Evolutionary conservation across 2,797 vertebrate genomes (phyloP).

Genomic region (Sarcophilus harrisii): DNA sequence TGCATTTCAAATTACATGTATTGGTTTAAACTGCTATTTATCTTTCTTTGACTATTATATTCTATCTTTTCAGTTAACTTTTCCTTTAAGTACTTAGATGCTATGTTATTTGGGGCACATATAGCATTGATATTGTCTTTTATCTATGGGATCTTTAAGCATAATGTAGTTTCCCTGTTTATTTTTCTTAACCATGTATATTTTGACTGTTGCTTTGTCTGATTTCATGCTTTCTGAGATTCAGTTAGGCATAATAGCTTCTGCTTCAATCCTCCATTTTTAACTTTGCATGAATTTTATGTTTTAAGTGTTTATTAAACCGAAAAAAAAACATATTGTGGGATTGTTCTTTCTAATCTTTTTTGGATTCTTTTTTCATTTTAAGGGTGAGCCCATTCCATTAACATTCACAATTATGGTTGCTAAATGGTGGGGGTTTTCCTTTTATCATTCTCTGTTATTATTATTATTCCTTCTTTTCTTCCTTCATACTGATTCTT

Average conservation of each 20-base stretch:
- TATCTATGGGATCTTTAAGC: background rate
- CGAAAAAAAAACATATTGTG: background rate
- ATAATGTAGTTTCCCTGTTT: background rate
- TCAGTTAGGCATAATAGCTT: background rate
- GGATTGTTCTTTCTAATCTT: background rate
- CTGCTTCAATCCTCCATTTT: background rate
- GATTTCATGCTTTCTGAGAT: background rate
- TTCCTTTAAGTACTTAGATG: conserved; percentile 2
- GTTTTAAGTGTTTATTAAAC: background rate
- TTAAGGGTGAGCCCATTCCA: background rate
- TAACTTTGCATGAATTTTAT: background rate
- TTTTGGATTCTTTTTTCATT: background rate
- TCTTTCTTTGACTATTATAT: background rate
- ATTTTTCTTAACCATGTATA: background rate
- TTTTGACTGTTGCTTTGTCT: background rate
- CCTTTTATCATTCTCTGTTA: background rate
- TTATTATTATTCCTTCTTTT: background rate
- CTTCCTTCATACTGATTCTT: background rate
- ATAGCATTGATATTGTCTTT: background rate
- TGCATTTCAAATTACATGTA: background rate
- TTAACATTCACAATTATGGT: background rate
- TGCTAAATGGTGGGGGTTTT: background rate
- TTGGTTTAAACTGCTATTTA: background rate
- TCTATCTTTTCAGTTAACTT: background rate
- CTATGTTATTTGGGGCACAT: background rate